Conservation (phyloP, 2,113 vertebrate genomes). For the Fregata magnificens region DNA sequence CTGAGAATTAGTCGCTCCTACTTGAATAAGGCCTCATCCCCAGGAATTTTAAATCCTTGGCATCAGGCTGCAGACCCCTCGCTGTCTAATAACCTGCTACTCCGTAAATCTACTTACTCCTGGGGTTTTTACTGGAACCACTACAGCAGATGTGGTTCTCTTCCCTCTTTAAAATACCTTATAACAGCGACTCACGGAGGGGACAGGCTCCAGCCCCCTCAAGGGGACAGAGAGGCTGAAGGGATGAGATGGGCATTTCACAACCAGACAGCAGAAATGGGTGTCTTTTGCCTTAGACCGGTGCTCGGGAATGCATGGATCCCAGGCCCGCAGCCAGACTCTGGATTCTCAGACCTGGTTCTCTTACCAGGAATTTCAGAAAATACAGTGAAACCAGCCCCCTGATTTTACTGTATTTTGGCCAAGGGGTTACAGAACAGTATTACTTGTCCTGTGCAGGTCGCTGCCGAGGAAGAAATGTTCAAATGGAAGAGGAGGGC, state of each 20-base stretch:
- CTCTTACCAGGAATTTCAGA: background rate
- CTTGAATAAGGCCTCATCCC: background rate
- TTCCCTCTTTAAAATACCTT: background rate
- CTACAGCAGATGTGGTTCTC: background rate
- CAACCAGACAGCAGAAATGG: background rate
- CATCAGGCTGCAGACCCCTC: background rate
- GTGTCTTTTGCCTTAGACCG: background rate
- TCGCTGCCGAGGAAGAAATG: background rate
- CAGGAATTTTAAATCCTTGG: background rate
- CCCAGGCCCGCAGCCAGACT: background rate
- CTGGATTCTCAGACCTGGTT: background rate
- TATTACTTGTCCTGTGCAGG: accelerated
- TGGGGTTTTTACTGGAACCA: background rate
- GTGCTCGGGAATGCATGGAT: background rate
- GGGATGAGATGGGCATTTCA: background rate
- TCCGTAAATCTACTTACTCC: background rate
- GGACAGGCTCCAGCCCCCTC: background rate
- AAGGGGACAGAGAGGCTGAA: background rate
- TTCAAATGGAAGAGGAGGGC: background rate
- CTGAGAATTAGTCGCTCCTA: background rate
- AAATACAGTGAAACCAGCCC: accelerated
- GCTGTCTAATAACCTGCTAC: background rate
- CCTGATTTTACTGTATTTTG: background rate
- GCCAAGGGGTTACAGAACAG: background rate
- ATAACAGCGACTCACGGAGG: accelerated